A percentile compares a stretch with the other conserved stretches of the same genome.
These are phyloP conservation scores for Teleogryllus occipitalis DNA, from an alignment of 1,140 invertebrate genomes.

Conservation along the genomic window DNA sequence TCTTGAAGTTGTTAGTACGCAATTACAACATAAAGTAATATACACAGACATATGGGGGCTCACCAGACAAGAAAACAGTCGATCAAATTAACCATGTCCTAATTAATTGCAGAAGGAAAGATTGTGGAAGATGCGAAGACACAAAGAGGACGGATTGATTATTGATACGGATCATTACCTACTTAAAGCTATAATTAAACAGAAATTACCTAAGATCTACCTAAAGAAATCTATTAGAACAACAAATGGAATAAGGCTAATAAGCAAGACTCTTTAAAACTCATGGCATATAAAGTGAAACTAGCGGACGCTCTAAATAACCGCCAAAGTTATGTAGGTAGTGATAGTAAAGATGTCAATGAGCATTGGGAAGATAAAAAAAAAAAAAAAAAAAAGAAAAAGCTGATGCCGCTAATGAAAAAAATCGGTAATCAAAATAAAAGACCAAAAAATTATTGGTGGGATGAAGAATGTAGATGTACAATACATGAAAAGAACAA, in stretches of 20 bases:
- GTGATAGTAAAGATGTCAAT: not conserved
- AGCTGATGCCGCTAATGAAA: not conserved
- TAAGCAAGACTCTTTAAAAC: not conserved
- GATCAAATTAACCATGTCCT: conserved; percentile 7
- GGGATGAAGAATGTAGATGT: not conserved
- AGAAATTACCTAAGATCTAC: not conserved
- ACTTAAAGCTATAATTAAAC: not conserved
- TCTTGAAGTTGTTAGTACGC: conserved; percentile 1
- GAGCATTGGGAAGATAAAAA: not conserved
- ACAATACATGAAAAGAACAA: no score
- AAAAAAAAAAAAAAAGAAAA: no score
- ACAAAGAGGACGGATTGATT: not conserved
- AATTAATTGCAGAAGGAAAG: not conserved
- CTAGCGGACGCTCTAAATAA: not conserved
- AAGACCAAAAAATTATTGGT: not conserved
- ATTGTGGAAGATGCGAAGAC: not conserved
- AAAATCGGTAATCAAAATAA: not conserved
- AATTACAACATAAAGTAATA: conserved; percentile 10
- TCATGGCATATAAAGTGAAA: not conserved
- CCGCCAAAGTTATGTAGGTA: not conserved
- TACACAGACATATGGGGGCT: not conserved
- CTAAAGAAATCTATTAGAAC: not conserved
- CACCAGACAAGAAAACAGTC: not conserved
- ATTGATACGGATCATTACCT: not conserved
- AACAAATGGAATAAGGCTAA: not conserved